Base-by-base conservation (phyloP, 2,888 invertebrate species). In the Tuberolachnus salignus region DNA sequence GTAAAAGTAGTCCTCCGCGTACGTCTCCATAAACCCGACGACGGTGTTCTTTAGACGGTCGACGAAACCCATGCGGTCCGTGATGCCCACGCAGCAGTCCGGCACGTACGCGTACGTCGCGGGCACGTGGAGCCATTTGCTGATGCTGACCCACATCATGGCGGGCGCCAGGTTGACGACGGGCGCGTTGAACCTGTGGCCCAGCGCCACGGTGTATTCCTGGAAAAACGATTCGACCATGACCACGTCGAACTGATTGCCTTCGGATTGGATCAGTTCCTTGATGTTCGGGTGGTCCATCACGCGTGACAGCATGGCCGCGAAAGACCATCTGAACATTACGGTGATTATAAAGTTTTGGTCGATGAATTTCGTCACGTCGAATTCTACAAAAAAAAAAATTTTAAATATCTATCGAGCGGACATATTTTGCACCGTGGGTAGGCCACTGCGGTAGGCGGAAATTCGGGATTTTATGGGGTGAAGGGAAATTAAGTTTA, bases 201-300 rank as follows among this genome's bases (percentile, higher is more conserved):
- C 90, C 42, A 93, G 84, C 1, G 89, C 91, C 82, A 92, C 85
- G 84, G 89, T 89, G 84, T 93, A 92, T 83, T 93, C 91, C 72
- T 89, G 88, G 82, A 91, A 91, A 84, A 93, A 93, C 80, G 89
- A 88, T 85, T 93, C 92, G 74, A 89, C 86, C 1, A 93, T 84
- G 9, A 92, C 87, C 0, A 93, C 84, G 84, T 94, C 92, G 83
- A 89, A 92, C 8, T 57, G 46, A 49, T 67, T 13, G 26, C 46
- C 13, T 19, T 23, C 59, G 14, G 75, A 66, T 3, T 44, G 49
- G 0, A 78, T n/a, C 6, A 78, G 49, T 1, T 51, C 21, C 42
- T 66, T 67, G 6, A 78, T 49, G 34, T 34, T 34, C 34, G 34
- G 34, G 6, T 34, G 34, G 34, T 34, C 34, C 34, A 34, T 34